phyloP scores from a whole-genome alignment of 1,140 invertebrate species.

The Littorina saxatilis region DNA sequence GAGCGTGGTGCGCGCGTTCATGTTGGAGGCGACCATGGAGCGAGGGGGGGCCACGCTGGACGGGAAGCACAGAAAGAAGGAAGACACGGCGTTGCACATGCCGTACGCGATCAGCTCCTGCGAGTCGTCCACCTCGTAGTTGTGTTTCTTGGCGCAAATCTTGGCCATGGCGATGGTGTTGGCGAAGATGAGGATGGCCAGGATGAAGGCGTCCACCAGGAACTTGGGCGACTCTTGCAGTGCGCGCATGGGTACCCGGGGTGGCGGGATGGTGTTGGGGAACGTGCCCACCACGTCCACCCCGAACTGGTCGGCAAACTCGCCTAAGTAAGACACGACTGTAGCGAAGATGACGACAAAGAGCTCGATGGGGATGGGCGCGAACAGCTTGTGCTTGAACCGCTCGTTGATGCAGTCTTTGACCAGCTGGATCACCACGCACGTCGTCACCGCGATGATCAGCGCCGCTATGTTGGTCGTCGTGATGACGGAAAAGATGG shows the following conservation, averaged over 20 bases:
- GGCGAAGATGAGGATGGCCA: constrained; percentile 75
- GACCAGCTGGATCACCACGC: constrained; percentile 84
- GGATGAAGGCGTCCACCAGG: constrained; percentile 71
- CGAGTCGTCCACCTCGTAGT: constrained; percentile 76
- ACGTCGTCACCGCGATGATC: constrained; percentile 83
- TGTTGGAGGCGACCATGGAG: constrained; percentile 80
- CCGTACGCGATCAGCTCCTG: constrained; percentile 79
- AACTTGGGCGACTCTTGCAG: constrained; percentile 57
- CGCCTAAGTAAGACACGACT: constrained; percentile 70
- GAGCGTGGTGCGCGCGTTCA: constrained; percentile 67
- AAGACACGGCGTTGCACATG: constrained; percentile 75
- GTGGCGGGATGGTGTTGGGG: constrained; percentile 72
- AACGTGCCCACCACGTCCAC: constrained; percentile 76
- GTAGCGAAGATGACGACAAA: constrained; percentile 82
- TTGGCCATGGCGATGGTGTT: constrained; percentile 77
- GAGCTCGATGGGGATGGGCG: constrained; percentile 92
- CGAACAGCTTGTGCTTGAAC: constrained; percentile 82
- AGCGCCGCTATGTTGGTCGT: constrained; percentile 76
- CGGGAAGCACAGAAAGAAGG: constrained; percentile 79
- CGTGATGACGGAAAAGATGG: constrained; percentile 66
- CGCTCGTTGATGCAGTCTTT: constrained; percentile 89
- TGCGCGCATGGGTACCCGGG: constrained; percentile 59
- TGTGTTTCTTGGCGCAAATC: constrained; percentile 76
- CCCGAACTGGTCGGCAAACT: constrained; percentile 69
- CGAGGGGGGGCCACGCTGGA: constrained; percentile 88